These are phyloP conservation scores for Baccha elongata DNA, from an alignment of 2,888 invertebrate species.

Conservation along the genomic window DNA sequence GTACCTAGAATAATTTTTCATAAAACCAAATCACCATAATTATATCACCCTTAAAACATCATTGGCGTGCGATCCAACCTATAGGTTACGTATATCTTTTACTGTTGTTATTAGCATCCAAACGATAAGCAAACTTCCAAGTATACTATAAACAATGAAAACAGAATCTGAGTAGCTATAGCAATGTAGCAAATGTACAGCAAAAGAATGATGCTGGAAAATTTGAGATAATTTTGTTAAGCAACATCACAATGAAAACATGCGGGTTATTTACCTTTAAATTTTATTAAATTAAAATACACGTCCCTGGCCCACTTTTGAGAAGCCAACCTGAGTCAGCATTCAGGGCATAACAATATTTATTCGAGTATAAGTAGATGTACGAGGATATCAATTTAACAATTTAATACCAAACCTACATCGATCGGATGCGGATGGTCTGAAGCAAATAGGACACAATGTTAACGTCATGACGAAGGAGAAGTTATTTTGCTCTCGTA, in stretches of 20 bases:
- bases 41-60: too few species aligned
- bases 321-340: neutral
- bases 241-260: conserved; percentile 31
- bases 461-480: neutral
- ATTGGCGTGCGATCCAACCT: too few species aligned
- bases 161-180: neutral
- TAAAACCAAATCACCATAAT: too few species aligned
- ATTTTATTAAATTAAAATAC: conserved; percentile 56
- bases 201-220: conserved; percentile 16
- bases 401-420: conserved; percentile 20
- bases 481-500: conserved; percentile 4
- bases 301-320: conserved; percentile 22
- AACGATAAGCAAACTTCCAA: neutral
- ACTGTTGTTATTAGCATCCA: neutral
- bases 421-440: conserved; percentile 24
- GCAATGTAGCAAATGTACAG: too few species aligned
- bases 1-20: too few species aligned
- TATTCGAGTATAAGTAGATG: neutral
- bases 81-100: too few species aligned
- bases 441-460: neutral
- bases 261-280: conserved; percentile 39
- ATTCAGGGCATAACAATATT: neutral
- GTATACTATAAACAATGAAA: conserved; percentile 4
- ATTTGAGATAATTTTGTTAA: conserved; percentile 23
- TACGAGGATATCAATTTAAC: conserved; percentile 1